These are phyloP conservation scores for Dicycla oo DNA, from an alignment of 2,888 invertebrate genomes.

Conservation along the genomic window DNA sequence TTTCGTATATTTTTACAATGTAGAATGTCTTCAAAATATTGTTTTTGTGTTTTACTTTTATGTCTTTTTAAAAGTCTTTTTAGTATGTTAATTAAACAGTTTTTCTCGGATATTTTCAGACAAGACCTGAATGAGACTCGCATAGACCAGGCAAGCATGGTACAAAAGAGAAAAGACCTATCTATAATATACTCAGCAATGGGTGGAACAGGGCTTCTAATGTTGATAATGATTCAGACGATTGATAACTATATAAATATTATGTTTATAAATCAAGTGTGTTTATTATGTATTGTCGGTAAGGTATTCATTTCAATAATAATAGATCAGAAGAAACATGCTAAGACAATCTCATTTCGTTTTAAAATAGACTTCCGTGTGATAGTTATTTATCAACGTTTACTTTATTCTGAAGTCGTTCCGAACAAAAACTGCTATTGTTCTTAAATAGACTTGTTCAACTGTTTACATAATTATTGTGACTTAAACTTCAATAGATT, in stretches of 20 bases:
- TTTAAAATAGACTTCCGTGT: neutral
- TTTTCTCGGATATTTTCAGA: neutral
- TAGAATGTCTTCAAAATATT: neutral
- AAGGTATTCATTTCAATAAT: neutral
- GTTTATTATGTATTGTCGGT: neutral
- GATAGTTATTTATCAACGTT: neutral
- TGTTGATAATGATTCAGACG: neutral
- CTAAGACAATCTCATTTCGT: neutral
- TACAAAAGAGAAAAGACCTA: neutral
- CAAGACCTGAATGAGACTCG: neutral
- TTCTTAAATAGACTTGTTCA: conserved; percentile 10
- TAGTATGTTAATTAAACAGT: neutral
- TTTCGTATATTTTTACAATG: neutral
- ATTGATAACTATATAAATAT: neutral
- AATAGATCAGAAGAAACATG: neutral
- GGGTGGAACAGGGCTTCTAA: neutral
- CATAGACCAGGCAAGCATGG: neutral
- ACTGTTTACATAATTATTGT: conserved; percentile 29
- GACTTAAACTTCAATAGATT: neutral
- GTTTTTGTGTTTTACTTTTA: too few species aligned
- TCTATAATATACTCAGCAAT: neutral
- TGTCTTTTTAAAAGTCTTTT: neutral
- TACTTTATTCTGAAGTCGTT: neutral
- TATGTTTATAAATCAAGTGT: too few species aligned
- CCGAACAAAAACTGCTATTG: conserved; percentile 25